Evolutionary conservation across 2,888 invertebrate genomes (phyloP), one percentile per base, ranked within the genome.

Genomic region (Drosophila mercatorum): DNA sequence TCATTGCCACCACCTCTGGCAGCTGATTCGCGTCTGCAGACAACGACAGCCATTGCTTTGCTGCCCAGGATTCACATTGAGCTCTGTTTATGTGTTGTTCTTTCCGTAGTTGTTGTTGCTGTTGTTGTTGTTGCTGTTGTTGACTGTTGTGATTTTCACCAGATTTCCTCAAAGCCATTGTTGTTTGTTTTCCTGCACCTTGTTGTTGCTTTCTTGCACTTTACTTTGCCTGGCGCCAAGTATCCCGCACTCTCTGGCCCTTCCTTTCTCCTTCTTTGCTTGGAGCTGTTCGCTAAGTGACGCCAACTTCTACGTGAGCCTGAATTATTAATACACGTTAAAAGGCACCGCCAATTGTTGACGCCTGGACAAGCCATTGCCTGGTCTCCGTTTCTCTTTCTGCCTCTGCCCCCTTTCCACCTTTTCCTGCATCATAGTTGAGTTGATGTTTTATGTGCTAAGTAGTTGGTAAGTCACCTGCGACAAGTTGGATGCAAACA

Each of bases 271-370:
- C 22, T 10, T 7, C 46, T 10, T 7, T 43, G 47, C 70, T 57
- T 12, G 11, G 62, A 66, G 52, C 51, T 60, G 72, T 72, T 71
- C 72, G 77, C 74, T 78, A 72, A 81, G 87, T 83, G 91, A 83
- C 80, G 91, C 84, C 78, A 90, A 90, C 82, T 82, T 84, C 88
- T 83, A 89, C 84, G 86, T 88, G 81, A 81, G 74, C 84, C 88
- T 91, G 88, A 91, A 91, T 91, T 92, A 90, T 91, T 92, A 91
- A 91, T 91, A 81, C 75, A 78, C 83, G 84, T 82, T 90, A 90
- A 87, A 91, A 91, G 90, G 89, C 88, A 78, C 58, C 76, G 73
- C 80, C 82, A 80, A 90, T 82, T 83, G 84, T 75, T 70, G 74
- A 60, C 75, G 75, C 76, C 79, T 78, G 78, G 81, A 74, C 81